These are phyloP conservation scores for Amiota mariae DNA, from an alignment of 2,888 invertebrate species.

Conservation along the genomic window DNA sequence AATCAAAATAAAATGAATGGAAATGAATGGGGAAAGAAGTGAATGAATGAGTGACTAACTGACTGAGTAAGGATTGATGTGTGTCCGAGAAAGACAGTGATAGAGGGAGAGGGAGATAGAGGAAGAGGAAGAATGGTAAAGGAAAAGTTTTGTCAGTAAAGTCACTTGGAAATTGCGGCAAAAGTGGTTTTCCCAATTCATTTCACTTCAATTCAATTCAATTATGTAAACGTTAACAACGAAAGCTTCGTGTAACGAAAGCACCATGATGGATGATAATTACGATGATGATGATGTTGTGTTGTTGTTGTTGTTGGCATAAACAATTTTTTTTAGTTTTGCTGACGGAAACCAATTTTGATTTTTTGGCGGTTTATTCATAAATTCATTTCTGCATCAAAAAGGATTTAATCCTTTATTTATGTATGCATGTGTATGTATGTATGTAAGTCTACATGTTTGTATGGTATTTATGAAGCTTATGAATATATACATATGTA, in stretches of 20 bases:
- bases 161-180: constrained; percentile 26
- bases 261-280: neutral
- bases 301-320: neutral
- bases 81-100: too few species aligned
- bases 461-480: too few species aligned
- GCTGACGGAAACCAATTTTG: neutral
- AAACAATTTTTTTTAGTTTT: neutral
- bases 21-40: constrained; percentile 5
- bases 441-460: neutral
- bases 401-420: neutral
- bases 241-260: neutral
- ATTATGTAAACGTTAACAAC: constrained; percentile 14
- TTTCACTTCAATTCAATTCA: constrained; percentile 22
- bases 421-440: neutral
- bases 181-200: constrained; percentile 16
- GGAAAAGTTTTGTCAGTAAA: constrained; percentile 1
- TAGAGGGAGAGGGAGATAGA: too few species aligned
- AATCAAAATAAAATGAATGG: constrained; percentile 5
- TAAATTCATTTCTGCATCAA: too few species aligned
- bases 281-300: neutral
- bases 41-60: constrained; percentile 18
- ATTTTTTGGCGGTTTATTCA: too few species aligned
- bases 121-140: too few species aligned
- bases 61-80: constrained; percentile 15
- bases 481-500: too few species aligned